Evolutionary conservation across 2,113 vertebrate genomes (phyloP).

Genomic region (Poecilia latipinna): DNA sequence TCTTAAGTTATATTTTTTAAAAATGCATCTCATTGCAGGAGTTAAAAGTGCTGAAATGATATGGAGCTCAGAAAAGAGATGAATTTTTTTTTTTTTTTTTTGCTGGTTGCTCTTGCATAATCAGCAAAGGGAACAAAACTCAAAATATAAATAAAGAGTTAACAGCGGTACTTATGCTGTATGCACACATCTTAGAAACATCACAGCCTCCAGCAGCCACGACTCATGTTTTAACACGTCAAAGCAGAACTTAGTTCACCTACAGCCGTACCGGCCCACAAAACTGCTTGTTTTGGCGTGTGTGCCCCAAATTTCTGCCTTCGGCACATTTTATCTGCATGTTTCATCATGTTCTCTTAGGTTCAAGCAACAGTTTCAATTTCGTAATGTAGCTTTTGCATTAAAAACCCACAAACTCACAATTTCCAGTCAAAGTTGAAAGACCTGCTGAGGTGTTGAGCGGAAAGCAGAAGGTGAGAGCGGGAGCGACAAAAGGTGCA

Average conservation of each 20-base stretch:
- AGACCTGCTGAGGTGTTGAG: neutral
- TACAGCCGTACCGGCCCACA: neutral
- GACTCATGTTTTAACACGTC: conserved; percentile 53
- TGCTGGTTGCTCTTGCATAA: neutral
- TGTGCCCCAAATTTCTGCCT: neutral
- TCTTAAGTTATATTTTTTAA: neutral
- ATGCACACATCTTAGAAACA: conserved; percentile 1
- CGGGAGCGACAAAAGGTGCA: neutral
- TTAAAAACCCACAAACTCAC: neutral
- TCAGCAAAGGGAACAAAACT: neutral
- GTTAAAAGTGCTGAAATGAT: neutral
- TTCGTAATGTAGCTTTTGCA: neutral
- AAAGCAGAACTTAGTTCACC: neutral
- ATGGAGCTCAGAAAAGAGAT: too few species aligned
- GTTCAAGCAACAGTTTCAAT: neutral
- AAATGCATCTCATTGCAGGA: neutral
- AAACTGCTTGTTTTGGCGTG: neutral
- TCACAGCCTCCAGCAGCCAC: neutral
- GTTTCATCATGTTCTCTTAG: neutral
- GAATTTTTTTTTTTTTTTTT: too few species aligned
- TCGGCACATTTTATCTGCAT: conserved; percentile 1
- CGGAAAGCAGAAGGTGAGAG: conserved; percentile 3
- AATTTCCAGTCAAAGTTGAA: neutral
- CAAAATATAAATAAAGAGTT: neutral
- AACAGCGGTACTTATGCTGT: neutral